Evolutionary conservation across 2,888 invertebrate genomes (phyloP).

Genomic region (Drosophila formosana): DNA sequence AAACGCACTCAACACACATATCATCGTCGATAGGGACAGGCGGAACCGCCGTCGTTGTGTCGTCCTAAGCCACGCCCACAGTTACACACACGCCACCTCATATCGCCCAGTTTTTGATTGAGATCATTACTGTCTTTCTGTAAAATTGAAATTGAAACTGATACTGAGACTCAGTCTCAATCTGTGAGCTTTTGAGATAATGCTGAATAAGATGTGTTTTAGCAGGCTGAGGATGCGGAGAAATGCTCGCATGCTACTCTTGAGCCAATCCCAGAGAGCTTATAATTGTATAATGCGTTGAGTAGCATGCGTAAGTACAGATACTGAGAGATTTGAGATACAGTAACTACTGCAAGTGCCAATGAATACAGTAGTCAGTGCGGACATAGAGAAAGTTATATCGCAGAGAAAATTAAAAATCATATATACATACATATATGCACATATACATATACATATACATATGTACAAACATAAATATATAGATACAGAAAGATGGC

Average conservation of each 20-base stretch:
- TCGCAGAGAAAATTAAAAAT: too few species aligned
- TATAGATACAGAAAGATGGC: constrained; percentile 1
- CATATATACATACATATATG: neutral
- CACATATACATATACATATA: neutral
- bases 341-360: neutral
- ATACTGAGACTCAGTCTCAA: too few species aligned
- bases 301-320: neutral
- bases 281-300: constrained; percentile 42
- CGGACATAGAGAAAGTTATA: neutral
- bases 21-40: neutral
- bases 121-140: constrained; percentile 6
- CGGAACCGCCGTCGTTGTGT: too few species aligned
- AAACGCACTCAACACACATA: neutral
- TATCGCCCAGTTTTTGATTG: constrained; percentile 17
- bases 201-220: constrained; percentile 11
- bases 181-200: constrained; percentile 16
- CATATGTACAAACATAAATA: neutral
- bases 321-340: constrained; percentile 4
- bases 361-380: neutral
- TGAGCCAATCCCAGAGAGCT: constrained; percentile 44
- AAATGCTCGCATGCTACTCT: constrained; percentile 32
- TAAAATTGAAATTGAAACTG: constrained; percentile 6
- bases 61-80: constrained; percentile 26
- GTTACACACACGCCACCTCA: constrained; percentile 1
- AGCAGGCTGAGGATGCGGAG: neutral